A percentile compares a stretch with the other conserved stretches of the same genome.
These are phyloP conservation scores for Podarcis cretensis DNA, from an alignment of 2,113 vertebrate species.

Conservation along the genomic window DNA sequence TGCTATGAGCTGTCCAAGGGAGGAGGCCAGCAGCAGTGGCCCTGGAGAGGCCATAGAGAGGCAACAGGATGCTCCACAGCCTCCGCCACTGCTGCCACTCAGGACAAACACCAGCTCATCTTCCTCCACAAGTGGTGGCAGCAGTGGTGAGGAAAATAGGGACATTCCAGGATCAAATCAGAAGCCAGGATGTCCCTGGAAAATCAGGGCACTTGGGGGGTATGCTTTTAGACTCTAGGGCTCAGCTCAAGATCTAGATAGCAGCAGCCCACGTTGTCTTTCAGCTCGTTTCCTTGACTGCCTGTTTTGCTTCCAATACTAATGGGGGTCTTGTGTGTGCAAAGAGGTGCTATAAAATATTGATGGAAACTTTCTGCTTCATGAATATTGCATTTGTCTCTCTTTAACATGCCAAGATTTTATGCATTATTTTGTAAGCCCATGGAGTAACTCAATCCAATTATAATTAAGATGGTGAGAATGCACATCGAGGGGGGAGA, in stretches of 20 bases:
- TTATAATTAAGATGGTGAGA: constrained; percentile 55
- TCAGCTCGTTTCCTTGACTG: constrained; percentile 34
- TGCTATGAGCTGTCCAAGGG: no score
- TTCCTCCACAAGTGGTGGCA: no score
- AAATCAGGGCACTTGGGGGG: no score
- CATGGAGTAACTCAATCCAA: constrained; percentile 4
- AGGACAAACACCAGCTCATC: no score
- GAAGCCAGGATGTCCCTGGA: no score
- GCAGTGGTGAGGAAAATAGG: no score
- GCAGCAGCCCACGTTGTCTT: neutral
- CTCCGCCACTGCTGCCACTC: no score
- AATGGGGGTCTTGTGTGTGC: constrained; percentile 29
- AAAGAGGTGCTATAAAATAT: constrained; percentile 53
- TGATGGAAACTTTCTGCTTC: constrained; percentile 40
- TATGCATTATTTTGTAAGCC: constrained; percentile 36
- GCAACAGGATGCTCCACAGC: no score
- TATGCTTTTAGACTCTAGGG: neutral
- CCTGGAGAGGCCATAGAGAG: no score
- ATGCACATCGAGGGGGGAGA: neutral
- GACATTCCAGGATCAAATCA: no score
- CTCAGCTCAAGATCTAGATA: neutral
- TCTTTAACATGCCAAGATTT: constrained; percentile 4
- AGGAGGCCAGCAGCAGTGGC: no score
- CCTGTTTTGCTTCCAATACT: constrained; percentile 58
- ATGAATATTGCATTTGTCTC: constrained; percentile 43